Evolutionary conservation across 1,140 invertebrate species (phyloP).

Genomic region (Conopomorpha cramerella): DNA sequence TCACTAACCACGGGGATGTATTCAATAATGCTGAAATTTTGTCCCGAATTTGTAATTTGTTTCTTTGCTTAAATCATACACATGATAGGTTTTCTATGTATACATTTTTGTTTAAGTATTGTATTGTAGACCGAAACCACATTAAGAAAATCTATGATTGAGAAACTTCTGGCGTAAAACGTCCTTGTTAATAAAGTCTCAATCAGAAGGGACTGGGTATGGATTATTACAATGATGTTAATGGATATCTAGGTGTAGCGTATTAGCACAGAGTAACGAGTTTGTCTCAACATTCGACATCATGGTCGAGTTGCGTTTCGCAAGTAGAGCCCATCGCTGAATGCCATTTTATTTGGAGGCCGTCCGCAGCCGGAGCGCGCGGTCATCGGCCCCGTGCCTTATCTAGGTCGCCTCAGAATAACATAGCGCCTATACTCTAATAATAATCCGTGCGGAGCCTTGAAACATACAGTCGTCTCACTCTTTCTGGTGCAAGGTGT

Average conservation of each 20-base stretch:
- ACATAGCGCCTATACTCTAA: slow-evolving; percentile 59
- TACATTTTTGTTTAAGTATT: too few species aligned
- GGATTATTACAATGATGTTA: too few species aligned
- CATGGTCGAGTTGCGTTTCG: slow-evolving; percentile 42
- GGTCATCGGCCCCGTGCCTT: slow-evolving; percentile 50
- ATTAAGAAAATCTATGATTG: too few species aligned
- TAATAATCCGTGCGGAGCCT: slow-evolving; percentile 50
- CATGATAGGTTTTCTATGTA: too few species aligned
- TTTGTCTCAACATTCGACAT: slow-evolving; percentile 17
- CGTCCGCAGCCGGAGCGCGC: slow-evolving; percentile 48
- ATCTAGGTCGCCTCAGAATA: slow-evolving; percentile 59
- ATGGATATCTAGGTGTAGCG: too few species aligned
- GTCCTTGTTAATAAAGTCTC: too few species aligned
- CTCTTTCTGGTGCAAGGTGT: slow-evolving; percentile 34
- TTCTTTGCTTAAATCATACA: too few species aligned
- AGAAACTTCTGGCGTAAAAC: too few species aligned
- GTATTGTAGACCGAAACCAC: too few species aligned
- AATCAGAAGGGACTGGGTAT: slow-evolving; percentile 25
- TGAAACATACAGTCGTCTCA: slow-evolving; percentile 39
- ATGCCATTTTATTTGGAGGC: slow-evolving; percentile 58
- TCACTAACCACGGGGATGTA: too few species aligned
- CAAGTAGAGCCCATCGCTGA: slow-evolving; percentile 54
- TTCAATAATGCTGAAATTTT: too few species aligned
- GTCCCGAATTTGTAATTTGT: too few species aligned
- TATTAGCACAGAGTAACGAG: slow-evolving; percentile 26